Percentiles rank a stretch among this genome's conserved stretches.
phyloP scores from a whole-genome alignment of 64 coral and sea anemone species.

The Trachythela sp. region DNA sequence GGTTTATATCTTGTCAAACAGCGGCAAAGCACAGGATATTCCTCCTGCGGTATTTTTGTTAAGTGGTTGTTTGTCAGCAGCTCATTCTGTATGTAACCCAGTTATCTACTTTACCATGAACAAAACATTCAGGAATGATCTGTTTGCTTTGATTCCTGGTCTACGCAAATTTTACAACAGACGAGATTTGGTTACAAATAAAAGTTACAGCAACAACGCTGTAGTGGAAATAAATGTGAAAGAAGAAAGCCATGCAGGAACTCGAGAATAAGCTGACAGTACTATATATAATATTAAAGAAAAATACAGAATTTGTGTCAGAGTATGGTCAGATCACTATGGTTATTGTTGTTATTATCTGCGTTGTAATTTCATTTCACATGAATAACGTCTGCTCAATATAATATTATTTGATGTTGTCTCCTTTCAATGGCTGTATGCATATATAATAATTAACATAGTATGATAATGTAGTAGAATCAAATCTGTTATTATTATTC shows the following conservation, averaged over 20 bases:
- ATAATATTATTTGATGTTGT: too few species aligned
- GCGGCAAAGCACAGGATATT: conserved; percentile 37
- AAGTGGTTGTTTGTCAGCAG: conserved; percentile 60
- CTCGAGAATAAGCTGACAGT: neutral
- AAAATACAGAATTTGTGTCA: too few species aligned
- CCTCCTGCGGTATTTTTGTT: conserved; percentile 39
- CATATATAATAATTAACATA: too few species aligned
- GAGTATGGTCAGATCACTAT: too few species aligned
- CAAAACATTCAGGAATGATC: conserved; percentile 62
- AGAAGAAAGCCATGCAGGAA: neutral
- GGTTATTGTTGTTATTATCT: too few species aligned
- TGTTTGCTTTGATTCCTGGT: conserved; percentile 32
- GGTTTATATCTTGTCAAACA: conserved; percentile 63
- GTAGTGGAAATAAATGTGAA: neutral
- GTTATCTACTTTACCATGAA: conserved; percentile 90
- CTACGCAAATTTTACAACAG: neutral
- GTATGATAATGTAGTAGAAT: too few species aligned
- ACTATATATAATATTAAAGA: neutral
- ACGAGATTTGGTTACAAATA: neutral
- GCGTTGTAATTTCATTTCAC: too few species aligned
- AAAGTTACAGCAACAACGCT: neutral
- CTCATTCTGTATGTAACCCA: conserved; percentile 78
- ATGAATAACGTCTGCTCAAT: too few species aligned
- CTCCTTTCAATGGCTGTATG: too few species aligned
- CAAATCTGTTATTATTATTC: too few species aligned